Percentiles rank a stretch among this genome's conserved stretches.
phyloP scores from a whole-genome alignment of 2,797 vertebrate species.

The Melanotaenia trifasciata region DNA sequence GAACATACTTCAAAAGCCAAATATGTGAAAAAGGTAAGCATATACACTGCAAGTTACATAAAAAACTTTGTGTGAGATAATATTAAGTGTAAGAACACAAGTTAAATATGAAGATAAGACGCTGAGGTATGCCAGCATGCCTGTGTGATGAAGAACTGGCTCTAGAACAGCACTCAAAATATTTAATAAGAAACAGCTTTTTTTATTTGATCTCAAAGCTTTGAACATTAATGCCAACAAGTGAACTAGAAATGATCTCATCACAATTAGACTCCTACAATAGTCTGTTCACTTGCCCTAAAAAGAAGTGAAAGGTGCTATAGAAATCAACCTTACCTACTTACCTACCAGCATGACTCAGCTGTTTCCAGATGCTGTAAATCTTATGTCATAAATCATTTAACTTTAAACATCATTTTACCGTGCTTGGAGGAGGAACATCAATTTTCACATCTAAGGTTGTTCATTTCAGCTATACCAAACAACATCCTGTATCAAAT shows the following conservation, averaged over 20 bases:
- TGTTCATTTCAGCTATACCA: too few relatives aligned
- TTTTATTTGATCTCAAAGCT: too few relatives aligned
- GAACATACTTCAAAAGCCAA: neutral
- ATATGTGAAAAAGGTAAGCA: neutral
- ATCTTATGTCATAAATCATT: neutral
- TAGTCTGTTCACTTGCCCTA: too few relatives aligned
- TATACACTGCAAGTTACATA: too few relatives aligned
- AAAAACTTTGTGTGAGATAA: neutral
- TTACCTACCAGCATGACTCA: conserved; percentile 24
- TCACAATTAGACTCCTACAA: too few relatives aligned
- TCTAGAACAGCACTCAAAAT: too few relatives aligned
- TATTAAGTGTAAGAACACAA: neutral
- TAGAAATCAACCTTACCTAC: too few relatives aligned
- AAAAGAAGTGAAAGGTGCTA: too few relatives aligned
- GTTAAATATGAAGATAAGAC: neutral
- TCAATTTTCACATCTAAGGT: neutral
- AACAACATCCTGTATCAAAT: too few relatives aligned
- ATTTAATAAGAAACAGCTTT: too few relatives aligned
- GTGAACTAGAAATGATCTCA: too few relatives aligned
- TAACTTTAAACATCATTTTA: neutral
- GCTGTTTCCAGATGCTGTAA: neutral
- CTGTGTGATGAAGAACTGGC: neutral
- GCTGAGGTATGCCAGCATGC: neutral
- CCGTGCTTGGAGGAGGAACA: neutral
- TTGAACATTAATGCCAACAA: too few relatives aligned